Conservation (phyloP, 2,113 vertebrate species). For the Melospiza georgiana region DNA sequence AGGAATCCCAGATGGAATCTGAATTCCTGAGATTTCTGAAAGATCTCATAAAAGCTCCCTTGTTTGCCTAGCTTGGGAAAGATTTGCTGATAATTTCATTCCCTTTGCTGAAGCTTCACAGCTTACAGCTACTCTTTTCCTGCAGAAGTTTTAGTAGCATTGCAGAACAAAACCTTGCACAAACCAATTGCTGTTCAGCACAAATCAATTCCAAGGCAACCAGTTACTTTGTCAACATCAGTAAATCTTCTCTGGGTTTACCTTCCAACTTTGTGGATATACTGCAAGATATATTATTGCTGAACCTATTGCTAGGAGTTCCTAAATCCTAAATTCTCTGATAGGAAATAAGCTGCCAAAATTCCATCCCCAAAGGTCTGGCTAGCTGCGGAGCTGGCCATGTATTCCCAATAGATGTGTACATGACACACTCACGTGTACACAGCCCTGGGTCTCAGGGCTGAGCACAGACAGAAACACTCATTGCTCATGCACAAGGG, state of each 20-base stretch:
- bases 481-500: neutral
- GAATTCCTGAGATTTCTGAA: neutral
- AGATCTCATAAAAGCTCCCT: neutral
- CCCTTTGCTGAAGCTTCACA: neutral
- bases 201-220: neutral
- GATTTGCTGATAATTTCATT: neutral
- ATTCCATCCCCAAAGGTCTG: neutral
- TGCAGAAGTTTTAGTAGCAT: neutral
- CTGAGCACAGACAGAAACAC: neutral
- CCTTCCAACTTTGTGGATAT: neutral
- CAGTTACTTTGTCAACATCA: neutral
- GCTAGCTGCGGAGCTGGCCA: neutral
- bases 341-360: neutral
- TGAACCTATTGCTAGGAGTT: neutral
- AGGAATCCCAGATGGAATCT: neutral
- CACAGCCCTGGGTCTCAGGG: neutral
- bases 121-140: neutral
- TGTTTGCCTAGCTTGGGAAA: neutral
- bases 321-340: neutral
- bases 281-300: neutral
- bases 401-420: neutral
- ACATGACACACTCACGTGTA: rapidly evolving
- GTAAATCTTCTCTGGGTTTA: neutral
- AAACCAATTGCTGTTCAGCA: neutral
- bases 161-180: neutral